phyloP scores from a whole-genome alignment of 2,888 invertebrate genomes.

The Neuroscelio doddi region DNA sequence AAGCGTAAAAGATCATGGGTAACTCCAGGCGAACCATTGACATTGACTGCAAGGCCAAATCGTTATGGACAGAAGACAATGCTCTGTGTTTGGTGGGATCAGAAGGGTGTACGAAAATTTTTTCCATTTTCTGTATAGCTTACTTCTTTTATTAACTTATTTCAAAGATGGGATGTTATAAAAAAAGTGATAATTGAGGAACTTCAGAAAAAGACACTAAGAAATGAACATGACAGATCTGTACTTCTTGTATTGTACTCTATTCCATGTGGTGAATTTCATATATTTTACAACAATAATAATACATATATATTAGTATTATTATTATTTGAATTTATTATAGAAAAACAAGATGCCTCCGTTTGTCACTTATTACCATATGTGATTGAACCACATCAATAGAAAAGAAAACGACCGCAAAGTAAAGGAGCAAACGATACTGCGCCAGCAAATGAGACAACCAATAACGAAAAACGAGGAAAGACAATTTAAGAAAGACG shows the following conservation, averaged over 20 bases:
- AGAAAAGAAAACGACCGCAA: neutral
- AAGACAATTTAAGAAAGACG: neutral
- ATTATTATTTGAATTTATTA: neutral
- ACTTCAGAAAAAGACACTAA: neutral
- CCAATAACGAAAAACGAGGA: no score
- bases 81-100: no score
- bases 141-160: no score
- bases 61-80: no score
- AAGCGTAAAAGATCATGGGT: no score
- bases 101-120: no score
- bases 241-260: neutral
- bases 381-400: neutral
- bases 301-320: neutral
- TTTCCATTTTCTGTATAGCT: no score
- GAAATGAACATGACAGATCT: neutral
- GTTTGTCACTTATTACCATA: neutral
- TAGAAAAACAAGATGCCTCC: neutral
- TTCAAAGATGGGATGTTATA: neutral
- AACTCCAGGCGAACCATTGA: no score
- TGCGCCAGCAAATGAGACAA: neutral
- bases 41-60: no score
- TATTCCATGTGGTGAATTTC: neutral
- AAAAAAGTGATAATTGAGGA: neutral
- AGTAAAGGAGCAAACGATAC: neutral
- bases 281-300: neutral